Evolutionary conservation across 2,113 vertebrate species (phyloP).

Genomic region (Onychostruthus taczanowskii): DNA sequence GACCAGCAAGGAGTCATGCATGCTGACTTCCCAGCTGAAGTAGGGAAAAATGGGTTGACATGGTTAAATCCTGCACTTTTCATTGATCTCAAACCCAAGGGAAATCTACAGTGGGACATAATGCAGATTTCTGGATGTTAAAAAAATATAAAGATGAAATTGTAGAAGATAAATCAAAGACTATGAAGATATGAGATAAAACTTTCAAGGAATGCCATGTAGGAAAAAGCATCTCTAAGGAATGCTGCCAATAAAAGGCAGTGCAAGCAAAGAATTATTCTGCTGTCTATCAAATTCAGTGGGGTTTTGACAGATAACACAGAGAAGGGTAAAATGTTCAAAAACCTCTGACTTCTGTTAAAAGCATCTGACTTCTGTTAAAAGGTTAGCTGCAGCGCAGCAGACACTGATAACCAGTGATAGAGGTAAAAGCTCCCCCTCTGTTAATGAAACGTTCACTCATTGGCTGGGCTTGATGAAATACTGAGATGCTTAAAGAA

Average conservation of each 20-base stretch:
- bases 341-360: neutral
- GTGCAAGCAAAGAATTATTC: neutral
- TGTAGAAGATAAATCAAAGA: neutral
- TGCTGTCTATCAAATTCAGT: neutral
- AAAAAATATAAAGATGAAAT: neutral
- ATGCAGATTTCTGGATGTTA: neutral
- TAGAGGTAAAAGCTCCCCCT: neutral
- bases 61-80: neutral
- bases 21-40: neutral
- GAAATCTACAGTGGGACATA: neutral
- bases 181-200: neutral
- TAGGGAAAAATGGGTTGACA: accelerated
- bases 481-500: neutral
- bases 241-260: neutral
- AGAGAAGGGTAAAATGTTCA: neutral
- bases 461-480: neutral
- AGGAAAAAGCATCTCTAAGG: neutral
- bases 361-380: neutral
- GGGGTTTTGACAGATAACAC: neutral
- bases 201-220: neutral
- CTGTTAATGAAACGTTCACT: neutral
- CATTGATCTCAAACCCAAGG: neutral
- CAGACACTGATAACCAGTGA: neutral
- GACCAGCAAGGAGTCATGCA: neutral
- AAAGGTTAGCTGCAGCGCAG: neutral